phyloP scores from a whole-genome alignment of 1,140 invertebrate genomes.

The Chlorops oryzae region DNA sequence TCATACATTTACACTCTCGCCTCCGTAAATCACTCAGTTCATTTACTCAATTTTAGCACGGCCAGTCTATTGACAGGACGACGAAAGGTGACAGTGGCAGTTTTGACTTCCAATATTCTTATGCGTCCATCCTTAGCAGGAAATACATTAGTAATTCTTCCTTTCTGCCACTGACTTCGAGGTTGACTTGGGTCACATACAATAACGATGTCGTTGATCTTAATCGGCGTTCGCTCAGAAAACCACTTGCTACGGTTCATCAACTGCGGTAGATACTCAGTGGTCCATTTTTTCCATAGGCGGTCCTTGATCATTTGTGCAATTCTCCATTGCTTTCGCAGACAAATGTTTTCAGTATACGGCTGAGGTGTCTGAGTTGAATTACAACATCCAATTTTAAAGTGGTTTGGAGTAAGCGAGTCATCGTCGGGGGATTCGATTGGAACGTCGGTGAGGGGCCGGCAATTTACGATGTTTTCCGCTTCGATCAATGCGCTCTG shows the following conservation, averaged over 20 bases:
- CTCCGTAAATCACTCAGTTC: too few relatives aligned
- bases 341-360: conserved; percentile 8
- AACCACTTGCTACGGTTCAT: conserved; percentile 27
- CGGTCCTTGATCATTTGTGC: conserved; percentile 24
- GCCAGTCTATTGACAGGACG: too few relatives aligned
- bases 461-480: conserved; percentile 29
- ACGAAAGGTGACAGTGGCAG: too few relatives aligned
- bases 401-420: conserved; percentile 35
- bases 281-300: conserved; percentile 28
- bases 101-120: too few relatives aligned
- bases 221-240: conserved; percentile 11
- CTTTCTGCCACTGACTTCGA: conserved; percentile 22
- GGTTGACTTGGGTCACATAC: conserved; percentile 21
- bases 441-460: conserved; percentile 34
- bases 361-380: conserved; percentile 8
- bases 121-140: too few relatives aligned
- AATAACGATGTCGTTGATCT: conserved; percentile 28
- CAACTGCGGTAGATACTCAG: conserved; percentile 23
- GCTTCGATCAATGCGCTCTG: conserved; percentile 26
- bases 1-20: too few relatives aligned
- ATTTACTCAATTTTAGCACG: too few relatives aligned
- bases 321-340: conserved; percentile 18
- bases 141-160: too few relatives aligned
- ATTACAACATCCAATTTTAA: conserved; percentile 17
- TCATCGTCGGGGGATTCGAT: conserved; percentile 20